Conservation (phyloP, 2,797 vertebrate species). For the Megaceryle alcyon region DNA sequence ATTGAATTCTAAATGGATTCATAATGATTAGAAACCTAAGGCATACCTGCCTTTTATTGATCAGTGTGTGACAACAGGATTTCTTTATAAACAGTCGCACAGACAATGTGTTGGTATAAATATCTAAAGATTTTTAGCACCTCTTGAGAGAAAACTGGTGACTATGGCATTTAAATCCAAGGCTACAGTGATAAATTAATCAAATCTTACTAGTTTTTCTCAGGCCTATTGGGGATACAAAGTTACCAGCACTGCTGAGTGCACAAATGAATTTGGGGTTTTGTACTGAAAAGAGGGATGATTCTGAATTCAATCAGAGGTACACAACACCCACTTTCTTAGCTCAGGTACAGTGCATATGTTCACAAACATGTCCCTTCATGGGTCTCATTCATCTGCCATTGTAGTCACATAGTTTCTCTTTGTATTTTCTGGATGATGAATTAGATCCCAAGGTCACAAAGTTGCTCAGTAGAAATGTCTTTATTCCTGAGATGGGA, state of each 20-base stretch:
- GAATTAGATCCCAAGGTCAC: neutral
- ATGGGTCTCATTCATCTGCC: neutral
- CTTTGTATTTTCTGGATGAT: neutral
- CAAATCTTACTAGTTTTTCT: slow-evolving; percentile 29
- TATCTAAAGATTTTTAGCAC: neutral
- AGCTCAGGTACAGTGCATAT: neutral
- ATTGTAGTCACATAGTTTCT: neutral
- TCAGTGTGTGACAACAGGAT: slow-evolving; percentile 26
- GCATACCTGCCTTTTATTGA: slow-evolving; percentile 57
- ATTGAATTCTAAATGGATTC: slow-evolving; percentile 63
- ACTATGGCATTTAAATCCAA: slow-evolving; percentile 37
- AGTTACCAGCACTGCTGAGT: neutral
- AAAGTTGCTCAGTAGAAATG: neutral
- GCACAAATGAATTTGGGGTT: slow-evolving; percentile 11
- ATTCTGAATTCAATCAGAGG: slow-evolving; percentile 4
- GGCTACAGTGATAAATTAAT: slow-evolving; percentile 30
- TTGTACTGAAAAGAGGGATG: neutral
- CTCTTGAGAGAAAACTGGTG: neutral
- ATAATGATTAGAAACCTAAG: slow-evolving; percentile 61
- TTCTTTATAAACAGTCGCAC: slow-evolving; percentile 14
- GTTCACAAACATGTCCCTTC: neutral
- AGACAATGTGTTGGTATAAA: neutral
- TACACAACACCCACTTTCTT: neutral
- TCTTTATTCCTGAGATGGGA: neutral
- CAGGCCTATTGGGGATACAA: neutral